Conservation (phyloP, 1,140 invertebrate genomes). For the Drosophila tani region DNA sequence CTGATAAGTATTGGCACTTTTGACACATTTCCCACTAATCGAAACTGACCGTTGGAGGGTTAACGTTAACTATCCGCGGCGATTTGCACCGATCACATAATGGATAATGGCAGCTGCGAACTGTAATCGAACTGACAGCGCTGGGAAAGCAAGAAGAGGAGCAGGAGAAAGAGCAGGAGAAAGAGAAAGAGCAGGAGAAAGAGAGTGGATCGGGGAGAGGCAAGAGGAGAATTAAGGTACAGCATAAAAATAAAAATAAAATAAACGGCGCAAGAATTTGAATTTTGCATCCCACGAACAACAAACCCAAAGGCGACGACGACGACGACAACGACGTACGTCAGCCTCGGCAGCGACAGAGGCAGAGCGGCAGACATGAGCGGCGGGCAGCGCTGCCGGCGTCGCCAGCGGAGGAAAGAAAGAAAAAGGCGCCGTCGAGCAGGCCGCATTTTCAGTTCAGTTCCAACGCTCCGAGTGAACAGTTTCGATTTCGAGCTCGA, state of each 20-base stretch:
- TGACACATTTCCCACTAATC: constrained; percentile 18
- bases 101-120: constrained; percentile 54
- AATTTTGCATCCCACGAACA: constrained; percentile 76
- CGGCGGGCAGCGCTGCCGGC: constrained; percentile 10
- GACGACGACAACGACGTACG: not conserved
- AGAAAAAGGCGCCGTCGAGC: constrained; percentile 70
- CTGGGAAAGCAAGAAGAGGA: constrained; percentile 16
- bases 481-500: constrained; percentile 6
- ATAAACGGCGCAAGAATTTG: constrained; percentile 60
- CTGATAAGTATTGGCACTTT: constrained; percentile 18
- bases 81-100: constrained; percentile 41
- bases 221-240: constrained; percentile 47
- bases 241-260: constrained; percentile 75
- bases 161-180: constrained; percentile 12
- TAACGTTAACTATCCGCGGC: constrained; percentile 9
- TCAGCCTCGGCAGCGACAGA: constrained; percentile 22
- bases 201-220: constrained; percentile 6
- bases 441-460: constrained; percentile 74
- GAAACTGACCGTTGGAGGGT: constrained; percentile 16
- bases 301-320: constrained; percentile 1
- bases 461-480: constrained; percentile 73
- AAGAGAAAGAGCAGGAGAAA: constrained; percentile 1
- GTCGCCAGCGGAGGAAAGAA: constrained; percentile 54
- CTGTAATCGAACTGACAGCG: constrained; percentile 40
- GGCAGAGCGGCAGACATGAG: constrained; percentile 12